phyloP scores from a whole-genome alignment of 2,797 vertebrate genomes.

The Dermochelys coriacea region DNA sequence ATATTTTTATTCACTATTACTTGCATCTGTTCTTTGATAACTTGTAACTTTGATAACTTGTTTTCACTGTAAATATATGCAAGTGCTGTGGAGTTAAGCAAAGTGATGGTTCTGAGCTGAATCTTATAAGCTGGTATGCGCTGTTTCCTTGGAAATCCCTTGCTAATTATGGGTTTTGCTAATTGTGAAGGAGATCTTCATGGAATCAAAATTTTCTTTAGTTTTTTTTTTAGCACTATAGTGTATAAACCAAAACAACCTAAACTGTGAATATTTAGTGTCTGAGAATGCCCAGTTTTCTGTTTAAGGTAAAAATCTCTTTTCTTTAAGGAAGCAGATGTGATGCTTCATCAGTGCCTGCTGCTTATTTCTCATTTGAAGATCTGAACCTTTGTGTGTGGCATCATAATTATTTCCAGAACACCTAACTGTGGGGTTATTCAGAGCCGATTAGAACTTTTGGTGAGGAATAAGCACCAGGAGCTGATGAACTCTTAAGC shows the following conservation, averaged over 20 bases:
- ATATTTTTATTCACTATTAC: background rate
- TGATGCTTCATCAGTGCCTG: background rate
- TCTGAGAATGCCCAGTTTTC: background rate
- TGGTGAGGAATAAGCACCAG: background rate
- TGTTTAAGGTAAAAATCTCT: background rate
- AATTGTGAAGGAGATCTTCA: background rate
- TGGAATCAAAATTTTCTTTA: background rate
- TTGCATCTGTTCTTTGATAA: background rate
- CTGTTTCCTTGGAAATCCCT: background rate
- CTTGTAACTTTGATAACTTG: no score
- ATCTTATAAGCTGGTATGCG: background rate
- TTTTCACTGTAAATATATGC: background rate
- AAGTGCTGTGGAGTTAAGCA: background rate
- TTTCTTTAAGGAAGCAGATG: background rate
- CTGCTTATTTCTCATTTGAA: background rate
- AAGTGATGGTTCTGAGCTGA: background rate
- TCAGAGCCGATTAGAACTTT: background rate
- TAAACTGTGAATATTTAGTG: background rate
- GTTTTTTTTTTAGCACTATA: background rate
- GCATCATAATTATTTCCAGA: rapidly evolving
- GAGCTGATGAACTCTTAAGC: background rate
- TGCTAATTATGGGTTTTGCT: background rate
- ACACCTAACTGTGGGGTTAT: background rate
- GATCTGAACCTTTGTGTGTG: background rate
- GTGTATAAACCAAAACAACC: background rate